phyloP scores from a whole-genome alignment of 1,140 invertebrate species.

The Odontomachus brunneus region DNA sequence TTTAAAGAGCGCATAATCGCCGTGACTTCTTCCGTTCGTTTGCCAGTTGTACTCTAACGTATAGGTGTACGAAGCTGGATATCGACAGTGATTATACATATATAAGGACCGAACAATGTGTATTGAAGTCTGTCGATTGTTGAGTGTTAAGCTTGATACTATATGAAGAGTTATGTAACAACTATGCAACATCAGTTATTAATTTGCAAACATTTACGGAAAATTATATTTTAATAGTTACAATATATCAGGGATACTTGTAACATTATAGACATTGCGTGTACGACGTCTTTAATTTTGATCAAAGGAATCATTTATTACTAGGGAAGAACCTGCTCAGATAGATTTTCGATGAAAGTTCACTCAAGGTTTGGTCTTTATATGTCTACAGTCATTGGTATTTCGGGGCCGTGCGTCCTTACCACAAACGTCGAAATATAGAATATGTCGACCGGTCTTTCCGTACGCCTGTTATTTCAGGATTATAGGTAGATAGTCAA shows the following conservation, averaged over 20 bases:
- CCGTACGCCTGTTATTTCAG: not conserved
- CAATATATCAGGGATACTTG: no score
- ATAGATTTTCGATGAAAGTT: no score
- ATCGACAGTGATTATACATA: conserved; percentile 39
- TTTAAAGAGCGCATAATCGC: conserved; percentile 68
- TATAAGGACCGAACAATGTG: conserved; percentile 11
- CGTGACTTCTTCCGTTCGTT: conserved; percentile 3
- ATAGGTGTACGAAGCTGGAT: conserved; percentile 22
- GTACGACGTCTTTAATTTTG: not conserved
- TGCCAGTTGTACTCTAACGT: not conserved
- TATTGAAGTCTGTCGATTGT: conserved; percentile 1
- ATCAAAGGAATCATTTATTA: conserved; percentile 8
- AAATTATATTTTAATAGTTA: conserved; percentile 17
- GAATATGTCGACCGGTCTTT: conserved; percentile 30
- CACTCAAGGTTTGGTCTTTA: conserved; percentile 22
- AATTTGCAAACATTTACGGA: not conserved
- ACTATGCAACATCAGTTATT: not conserved
- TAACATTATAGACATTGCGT: no score
- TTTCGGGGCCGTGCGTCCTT: conserved; percentile 23
- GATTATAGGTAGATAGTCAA: no score
- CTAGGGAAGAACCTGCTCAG: no score
- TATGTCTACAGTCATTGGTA: conserved; percentile 35
- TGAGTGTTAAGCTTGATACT: not conserved
- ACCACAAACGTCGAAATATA: not conserved
- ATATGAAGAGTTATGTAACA: not conserved